Percentiles rank a stretch among this genome's conserved stretches.
Conservation (phyloP, 1,140 invertebrate genomes). For the Drosophila teissieri region DNA sequence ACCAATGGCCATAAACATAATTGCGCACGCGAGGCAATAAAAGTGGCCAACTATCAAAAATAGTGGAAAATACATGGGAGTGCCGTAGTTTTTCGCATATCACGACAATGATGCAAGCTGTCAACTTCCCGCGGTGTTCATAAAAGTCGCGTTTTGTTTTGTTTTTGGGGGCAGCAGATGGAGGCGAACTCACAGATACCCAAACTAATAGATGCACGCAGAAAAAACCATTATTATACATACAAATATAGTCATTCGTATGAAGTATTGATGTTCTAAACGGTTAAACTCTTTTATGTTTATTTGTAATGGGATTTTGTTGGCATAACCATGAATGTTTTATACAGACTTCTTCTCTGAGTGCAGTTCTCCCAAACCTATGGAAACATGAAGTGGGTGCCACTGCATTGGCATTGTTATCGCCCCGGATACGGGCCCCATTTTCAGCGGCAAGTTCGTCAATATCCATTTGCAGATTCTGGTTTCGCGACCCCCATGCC, state of each 20-base stretch:
- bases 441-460: conserved; percentile 43
- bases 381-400: conserved; percentile 16
- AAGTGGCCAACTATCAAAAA: conserved; percentile 52
- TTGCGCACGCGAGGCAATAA: conserved; percentile 78
- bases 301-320: no score
- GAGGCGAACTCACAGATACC: conserved; percentile 9
- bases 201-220: neutral
- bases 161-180: conserved; percentile 17
- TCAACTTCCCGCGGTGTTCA: conserved; percentile 82
- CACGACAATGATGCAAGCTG: conserved; percentile 80
- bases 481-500: conserved; percentile 13
- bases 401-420: conserved; percentile 81
- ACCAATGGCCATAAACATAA: conserved; percentile 73
- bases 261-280: no score
- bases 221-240: neutral
- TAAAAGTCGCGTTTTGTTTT: conserved; percentile 80
- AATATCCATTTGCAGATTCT: conserved; percentile 43
- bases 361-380: neutral
- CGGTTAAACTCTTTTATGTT: no score
- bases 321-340: no score
- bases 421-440: conserved; percentile 73
- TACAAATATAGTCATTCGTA: no score
- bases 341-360: neutral
- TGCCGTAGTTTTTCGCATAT: conserved; percentile 67
- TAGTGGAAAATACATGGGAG: conserved; percentile 3